Percentiles rank a stretch among this genome's conserved stretches.
Conservation (phyloP, 2,888 invertebrate genomes). For the Lomographa bimaculata region DNA sequence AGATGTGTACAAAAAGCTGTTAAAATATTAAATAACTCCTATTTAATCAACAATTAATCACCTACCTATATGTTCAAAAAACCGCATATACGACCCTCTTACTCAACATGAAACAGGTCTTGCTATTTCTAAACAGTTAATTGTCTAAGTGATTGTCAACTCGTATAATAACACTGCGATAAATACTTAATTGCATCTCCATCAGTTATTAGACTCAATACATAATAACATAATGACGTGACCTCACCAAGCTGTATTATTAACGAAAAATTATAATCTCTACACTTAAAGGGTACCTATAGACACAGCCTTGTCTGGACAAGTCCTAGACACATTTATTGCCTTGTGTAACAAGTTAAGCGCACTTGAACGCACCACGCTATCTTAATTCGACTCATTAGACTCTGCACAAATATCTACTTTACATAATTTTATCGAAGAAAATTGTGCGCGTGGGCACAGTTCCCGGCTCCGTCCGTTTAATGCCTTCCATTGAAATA, state of each 20-base stretch:
- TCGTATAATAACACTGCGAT: slow-evolving; percentile 8
- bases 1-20: no score
- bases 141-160: slow-evolving; percentile 15
- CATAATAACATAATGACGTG: slow-evolving; percentile 16
- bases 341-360: slow-evolving; percentile 62
- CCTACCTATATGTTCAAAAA: no score
- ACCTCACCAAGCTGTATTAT: slow-evolving; percentile 16
- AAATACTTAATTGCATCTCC: slow-evolving; percentile 21
- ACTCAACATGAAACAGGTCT: no score
- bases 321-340: slow-evolving; percentile 62
- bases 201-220: slow-evolving; percentile 15
- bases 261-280: slow-evolving; percentile 16
- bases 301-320: slow-evolving; percentile 49
- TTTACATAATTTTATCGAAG: slow-evolving; percentile 77
- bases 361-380: slow-evolving; percentile 50
- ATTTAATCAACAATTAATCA: no score
- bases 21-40: no score
- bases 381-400: slow-evolving; percentile 78
- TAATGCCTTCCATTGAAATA: slow-evolving; percentile 70
- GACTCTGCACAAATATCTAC: slow-evolving; percentile 65
- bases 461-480: slow-evolving; percentile 57
- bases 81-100: no score
- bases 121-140: slow-evolving; percentile 13
- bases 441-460: slow-evolving; percentile 72
- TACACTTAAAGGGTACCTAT: not conserved